Percentiles rank a stretch among this genome's conserved stretches.
phyloP scores from a whole-genome alignment of 2,113 vertebrate genomes.

The Poeciliopsis prolifica region DNA sequence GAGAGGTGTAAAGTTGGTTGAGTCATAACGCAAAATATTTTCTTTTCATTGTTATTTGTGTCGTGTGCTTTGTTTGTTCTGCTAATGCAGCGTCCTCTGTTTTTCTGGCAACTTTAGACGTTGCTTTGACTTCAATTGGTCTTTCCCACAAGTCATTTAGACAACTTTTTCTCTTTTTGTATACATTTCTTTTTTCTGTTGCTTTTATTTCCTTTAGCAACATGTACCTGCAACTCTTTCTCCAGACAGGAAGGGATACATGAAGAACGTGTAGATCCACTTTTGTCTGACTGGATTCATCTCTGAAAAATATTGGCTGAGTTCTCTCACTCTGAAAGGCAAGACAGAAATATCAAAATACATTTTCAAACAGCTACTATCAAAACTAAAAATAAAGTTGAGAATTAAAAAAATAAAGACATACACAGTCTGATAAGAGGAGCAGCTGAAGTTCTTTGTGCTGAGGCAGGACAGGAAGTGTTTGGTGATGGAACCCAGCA shows the following conservation, averaged over 20 bases:
- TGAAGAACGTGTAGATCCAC: conserved; percentile 78
- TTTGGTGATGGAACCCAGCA: conserved; percentile 72
- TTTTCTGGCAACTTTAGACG: no score
- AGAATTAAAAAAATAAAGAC: background rate
- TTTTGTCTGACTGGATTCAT: conserved; percentile 69
- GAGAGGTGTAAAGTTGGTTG: background rate
- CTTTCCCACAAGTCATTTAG: no score
- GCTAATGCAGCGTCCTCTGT: no score
- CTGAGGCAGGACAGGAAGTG: conserved; percentile 78
- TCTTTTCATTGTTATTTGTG: background rate
- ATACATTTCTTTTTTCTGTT: no score
- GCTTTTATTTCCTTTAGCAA: background rate
- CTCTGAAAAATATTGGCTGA: conserved; percentile 71
- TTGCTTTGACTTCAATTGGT: no score
- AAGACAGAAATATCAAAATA: background rate
- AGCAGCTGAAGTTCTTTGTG: conserved; percentile 79
- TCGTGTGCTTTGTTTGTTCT: no score
- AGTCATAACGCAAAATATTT: background rate
- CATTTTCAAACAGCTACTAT: background rate
- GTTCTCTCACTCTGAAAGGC: conserved; percentile 61
- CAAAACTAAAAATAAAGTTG: background rate
- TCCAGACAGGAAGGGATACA: conserved; percentile 80
- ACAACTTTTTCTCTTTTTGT: no score
- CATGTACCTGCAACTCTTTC: conserved; percentile 63
- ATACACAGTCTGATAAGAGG: conserved; percentile 78